phyloP scores from a whole-genome alignment of 2,113 vertebrate species.

The Myanophis thanlyinensis region DNA sequence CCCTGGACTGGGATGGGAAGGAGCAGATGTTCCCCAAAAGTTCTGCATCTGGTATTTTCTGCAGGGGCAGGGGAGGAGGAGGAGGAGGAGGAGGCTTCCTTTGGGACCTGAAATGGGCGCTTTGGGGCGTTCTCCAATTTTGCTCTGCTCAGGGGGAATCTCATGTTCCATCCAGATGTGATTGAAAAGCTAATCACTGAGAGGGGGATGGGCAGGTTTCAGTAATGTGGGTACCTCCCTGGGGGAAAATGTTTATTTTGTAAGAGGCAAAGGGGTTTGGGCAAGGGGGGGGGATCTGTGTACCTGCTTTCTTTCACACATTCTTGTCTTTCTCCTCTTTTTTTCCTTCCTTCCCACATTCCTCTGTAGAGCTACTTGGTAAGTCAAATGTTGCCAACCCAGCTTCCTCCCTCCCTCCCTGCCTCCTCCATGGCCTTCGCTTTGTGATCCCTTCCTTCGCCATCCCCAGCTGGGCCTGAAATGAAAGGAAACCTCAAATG shows the following conservation, averaged over 20 bases:
- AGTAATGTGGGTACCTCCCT: neutral
- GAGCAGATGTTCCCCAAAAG: neutral
- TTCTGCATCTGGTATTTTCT: neutral
- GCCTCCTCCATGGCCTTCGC: constrained; percentile 27
- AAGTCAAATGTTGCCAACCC: constrained; percentile 62
- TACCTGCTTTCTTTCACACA: constrained; percentile 71
- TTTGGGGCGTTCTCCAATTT: neutral
- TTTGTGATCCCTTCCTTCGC: neutral
- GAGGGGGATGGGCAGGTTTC: neutral
- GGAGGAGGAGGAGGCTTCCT: neutral
- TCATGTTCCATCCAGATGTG: neutral
- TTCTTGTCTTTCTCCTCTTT: constrained; percentile 64
- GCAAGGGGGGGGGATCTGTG: constrained; percentile 29
- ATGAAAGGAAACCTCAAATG: constrained; percentile 26
- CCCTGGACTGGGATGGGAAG: neutral
- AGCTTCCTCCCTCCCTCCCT: constrained; percentile 17
- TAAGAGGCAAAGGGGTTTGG: neutral
- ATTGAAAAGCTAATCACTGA: neutral
- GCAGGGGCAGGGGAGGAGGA: neutral
- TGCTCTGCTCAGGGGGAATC: neutral
- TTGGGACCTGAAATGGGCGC: neutral
- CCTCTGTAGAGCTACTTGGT: constrained; percentile 85
- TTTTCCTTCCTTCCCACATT: constrained; percentile 66
- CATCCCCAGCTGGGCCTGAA: constrained; percentile 42
- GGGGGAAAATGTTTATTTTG: neutral